Conservation (phyloP, 2,113 vertebrate species). For the Oncorhynchus nerka region DNA sequence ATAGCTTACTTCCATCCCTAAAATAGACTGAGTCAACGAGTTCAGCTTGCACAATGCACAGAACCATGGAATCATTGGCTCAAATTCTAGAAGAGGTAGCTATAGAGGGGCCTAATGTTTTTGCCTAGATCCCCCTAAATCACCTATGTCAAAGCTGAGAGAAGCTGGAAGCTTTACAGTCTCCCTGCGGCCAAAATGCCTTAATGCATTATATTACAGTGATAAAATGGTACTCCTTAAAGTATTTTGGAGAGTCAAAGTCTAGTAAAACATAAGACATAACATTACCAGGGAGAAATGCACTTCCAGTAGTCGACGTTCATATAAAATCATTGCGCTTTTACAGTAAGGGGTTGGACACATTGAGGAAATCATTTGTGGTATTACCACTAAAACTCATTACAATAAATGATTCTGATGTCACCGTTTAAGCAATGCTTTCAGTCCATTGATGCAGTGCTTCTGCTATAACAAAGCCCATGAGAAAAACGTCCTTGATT, state of each 20-base stretch:
- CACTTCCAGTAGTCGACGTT: slow-evolving; percentile 21
- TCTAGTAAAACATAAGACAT: slow-evolving; percentile 58
- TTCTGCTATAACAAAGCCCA: not conserved
- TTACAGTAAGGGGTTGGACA: slow-evolving; percentile 54
- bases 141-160: slow-evolving; percentile 33
- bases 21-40: not conserved
- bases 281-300: slow-evolving; percentile 54
- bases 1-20: too few relatives aligned
- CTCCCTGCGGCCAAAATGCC: slow-evolving; percentile 13
- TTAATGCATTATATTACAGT: slow-evolving; percentile 54
- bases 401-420: slow-evolving; percentile 58
- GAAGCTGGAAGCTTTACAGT: slow-evolving; percentile 36
- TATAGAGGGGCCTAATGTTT: not conserved
- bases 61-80: not conserved
- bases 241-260: slow-evolving; percentile 49
- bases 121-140: slow-evolving; percentile 29
- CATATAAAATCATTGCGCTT: slow-evolving; percentile 50
- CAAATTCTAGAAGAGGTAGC: not conserved
- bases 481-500: not conserved
- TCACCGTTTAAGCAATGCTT: slow-evolving; percentile 45
- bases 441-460: slow-evolving; percentile 29
- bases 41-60: not conserved
- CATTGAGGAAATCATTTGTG: slow-evolving; percentile 54
- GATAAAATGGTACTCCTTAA: slow-evolving; percentile 50
- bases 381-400: slow-evolving; percentile 55